phyloP scores from a whole-genome alignment of 1,140 invertebrate species.

The Trichonephila inaurata region DNA sequence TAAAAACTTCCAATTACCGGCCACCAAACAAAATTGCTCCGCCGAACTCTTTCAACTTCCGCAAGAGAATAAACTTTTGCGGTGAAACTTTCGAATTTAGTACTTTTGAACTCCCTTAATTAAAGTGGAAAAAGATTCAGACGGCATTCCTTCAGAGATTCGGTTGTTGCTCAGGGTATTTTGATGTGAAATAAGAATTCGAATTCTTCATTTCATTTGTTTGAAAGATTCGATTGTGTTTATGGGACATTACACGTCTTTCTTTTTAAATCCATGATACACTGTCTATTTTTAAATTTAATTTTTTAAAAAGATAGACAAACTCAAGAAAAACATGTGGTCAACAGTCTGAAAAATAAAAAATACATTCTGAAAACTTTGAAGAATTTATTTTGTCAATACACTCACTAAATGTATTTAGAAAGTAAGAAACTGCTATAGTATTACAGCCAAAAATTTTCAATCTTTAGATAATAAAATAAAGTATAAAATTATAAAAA shows the following conservation, averaged over 20 bases:
- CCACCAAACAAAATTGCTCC: constrained; percentile 40
- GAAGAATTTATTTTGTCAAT: no score
- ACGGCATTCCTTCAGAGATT: constrained; percentile 42
- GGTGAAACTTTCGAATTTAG: constrained; percentile 52
- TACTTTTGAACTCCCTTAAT: constrained; percentile 67
- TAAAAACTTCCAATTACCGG: constrained; percentile 64
- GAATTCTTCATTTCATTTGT: not conserved
- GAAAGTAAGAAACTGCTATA: no score
- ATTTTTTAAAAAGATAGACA: no score
- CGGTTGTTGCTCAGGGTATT: not conserved
- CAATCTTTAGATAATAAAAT: no score
- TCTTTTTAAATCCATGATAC: no score
- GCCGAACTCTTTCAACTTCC: constrained; percentile 16
- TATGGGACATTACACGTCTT: not conserved
- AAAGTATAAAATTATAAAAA: no score
- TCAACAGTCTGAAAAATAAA: no score
- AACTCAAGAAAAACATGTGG: no score
- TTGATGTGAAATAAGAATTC: not conserved
- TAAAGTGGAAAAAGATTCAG: constrained; percentile 66
- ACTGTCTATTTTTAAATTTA: no score
- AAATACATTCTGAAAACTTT: no score
- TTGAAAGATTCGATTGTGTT: not conserved
- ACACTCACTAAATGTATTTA: no score
- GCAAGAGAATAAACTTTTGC: constrained; percentile 56
- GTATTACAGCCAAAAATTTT: no score